phyloP scores from a whole-genome alignment of 2,113 vertebrate species.

The Cacatua alba region DNA sequence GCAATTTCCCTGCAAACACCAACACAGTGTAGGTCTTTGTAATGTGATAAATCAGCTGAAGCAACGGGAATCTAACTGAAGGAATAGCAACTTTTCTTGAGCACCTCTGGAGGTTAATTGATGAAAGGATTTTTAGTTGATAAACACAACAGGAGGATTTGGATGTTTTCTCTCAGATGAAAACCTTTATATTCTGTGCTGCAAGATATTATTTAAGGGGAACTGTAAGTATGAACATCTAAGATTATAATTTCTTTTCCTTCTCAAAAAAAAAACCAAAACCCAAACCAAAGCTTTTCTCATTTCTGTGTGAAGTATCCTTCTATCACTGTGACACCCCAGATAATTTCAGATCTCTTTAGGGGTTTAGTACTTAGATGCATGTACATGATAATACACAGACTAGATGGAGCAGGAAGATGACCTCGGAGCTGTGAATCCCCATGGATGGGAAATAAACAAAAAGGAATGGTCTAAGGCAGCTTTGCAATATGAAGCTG shows the following conservation, averaged over 20 bases:
- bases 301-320: not conserved
- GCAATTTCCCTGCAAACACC: constrained; percentile 20
- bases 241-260: not conserved
- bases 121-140: constrained; percentile 40
- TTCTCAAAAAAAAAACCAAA: not conserved
- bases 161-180: not conserved
- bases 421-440: constrained; percentile 1
- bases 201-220: constrained; percentile 4
- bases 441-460: not conserved
- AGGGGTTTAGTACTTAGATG: not conserved
- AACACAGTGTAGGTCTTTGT: not conserved
- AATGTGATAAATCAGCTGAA: constrained; percentile 57
- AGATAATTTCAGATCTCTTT: constrained; percentile 4
- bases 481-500: constrained; percentile 45
- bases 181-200: not conserved
- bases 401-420: constrained; percentile 33
- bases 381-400: not conserved
- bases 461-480: constrained; percentile 25
- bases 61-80: constrained; percentile 40
- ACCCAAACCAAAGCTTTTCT: not conserved
- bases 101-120: constrained; percentile 60
- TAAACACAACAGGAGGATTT: constrained; percentile 53
- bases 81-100: constrained; percentile 34
- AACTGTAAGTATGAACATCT: not conserved
- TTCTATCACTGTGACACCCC: not conserved